Evolutionary conservation across 2,888 invertebrate genomes (phyloP).

Genomic region (Andrena fulva): DNA sequence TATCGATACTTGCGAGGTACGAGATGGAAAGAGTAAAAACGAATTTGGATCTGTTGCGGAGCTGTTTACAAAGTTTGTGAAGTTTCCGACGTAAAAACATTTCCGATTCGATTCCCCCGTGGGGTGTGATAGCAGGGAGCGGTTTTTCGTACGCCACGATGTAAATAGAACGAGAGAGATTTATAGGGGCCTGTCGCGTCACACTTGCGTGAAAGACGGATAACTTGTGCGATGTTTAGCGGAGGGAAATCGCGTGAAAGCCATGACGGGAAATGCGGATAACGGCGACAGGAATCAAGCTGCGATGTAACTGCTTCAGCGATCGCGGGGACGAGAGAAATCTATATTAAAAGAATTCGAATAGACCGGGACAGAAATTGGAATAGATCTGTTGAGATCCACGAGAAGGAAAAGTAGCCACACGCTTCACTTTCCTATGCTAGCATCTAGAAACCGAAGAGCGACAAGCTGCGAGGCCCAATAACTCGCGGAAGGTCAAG

Average conservation of each 20-base stretch:
- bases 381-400: neutral
- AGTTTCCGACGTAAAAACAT: neutral
- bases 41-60: neutral
- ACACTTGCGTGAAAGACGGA: conserved; percentile 13
- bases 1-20: neutral
- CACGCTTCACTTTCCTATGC: no score
- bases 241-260: conserved; percentile 2
- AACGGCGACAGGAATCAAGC: conserved; percentile 4
- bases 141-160: neutral
- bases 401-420: no score
- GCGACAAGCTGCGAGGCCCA: neutral
- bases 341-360: no score
- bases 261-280: neutral
- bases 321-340: neutral
- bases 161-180: conserved; percentile 18
- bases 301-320: conserved; percentile 1
- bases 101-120: conserved; percentile 23
- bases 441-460: neutral
- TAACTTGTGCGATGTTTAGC: conserved; percentile 1
- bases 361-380: no score
- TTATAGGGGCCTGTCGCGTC: conserved; percentile 17
- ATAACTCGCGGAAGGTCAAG: neutral
- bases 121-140: neutral
- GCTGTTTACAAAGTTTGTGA: neutral
- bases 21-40: neutral